phyloP scores from a whole-genome alignment of 2,797 vertebrate species.

The Pogoniulus pusillus region DNA sequence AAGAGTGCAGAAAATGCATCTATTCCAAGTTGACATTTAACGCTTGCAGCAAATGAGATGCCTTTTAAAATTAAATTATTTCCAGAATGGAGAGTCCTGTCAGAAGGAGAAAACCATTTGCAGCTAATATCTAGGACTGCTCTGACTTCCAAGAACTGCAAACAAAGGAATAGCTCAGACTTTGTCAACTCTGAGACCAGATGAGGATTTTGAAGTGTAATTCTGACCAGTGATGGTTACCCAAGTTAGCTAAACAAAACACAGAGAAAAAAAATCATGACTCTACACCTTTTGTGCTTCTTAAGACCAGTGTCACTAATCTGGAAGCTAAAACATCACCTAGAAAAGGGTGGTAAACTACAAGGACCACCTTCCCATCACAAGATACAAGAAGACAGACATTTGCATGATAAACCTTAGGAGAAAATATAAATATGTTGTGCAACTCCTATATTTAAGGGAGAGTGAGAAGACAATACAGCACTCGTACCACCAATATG shows the following conservation, averaged over 20 bases:
- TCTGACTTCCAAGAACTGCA: neutral
- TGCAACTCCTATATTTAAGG: neutral
- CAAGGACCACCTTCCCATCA: neutral
- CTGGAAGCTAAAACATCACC: neutral
- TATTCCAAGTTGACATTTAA: neutral
- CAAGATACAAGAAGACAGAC: neutral
- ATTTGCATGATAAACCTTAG: neutral
- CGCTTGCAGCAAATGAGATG: neutral
- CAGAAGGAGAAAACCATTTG: neutral
- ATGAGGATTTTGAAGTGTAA: neutral
- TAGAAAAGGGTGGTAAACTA: neutral
- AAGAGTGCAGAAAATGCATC: neutral
- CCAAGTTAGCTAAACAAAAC: neutral
- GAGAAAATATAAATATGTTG: neutral
- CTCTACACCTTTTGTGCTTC: neutral
- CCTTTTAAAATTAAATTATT: neutral
- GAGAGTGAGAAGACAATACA: neutral
- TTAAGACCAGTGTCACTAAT: neutral
- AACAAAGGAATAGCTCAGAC: neutral
- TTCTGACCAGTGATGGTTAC: neutral
- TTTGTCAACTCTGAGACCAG: neutral
- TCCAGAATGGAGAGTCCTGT: neutral
- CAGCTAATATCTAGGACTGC: neutral
- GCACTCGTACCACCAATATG: neutral
- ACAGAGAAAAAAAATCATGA: fast-evolving